Conservation (phyloP, 64 coral and sea anemone species). For the Pocillopora verrucosa region DNA sequence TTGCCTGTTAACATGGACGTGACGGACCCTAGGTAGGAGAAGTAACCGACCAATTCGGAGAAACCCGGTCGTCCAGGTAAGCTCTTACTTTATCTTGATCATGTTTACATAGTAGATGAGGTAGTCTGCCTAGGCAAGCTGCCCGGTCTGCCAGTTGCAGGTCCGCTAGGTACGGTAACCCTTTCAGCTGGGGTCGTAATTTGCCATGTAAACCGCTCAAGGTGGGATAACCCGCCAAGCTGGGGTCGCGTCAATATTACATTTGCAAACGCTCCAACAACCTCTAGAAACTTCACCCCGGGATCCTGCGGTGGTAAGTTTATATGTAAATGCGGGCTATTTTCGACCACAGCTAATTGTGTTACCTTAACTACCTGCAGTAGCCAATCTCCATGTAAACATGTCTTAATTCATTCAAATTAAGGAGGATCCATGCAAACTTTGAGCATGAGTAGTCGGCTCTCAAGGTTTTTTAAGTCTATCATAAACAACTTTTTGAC, state of each 20-base stretch:
- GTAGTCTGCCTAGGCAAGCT: neutral
- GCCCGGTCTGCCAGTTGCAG: neutral
- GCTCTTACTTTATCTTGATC: neutral
- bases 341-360: too few relatives aligned
- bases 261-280: neutral
- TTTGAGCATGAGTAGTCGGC: too few relatives aligned
- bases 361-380: too few relatives aligned
- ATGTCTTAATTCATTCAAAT: too few relatives aligned
- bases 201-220: neutral
- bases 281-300: neutral
- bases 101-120: neutral
- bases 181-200: neutral
- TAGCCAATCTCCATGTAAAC: too few relatives aligned
- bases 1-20: too few relatives aligned
- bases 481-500: too few relatives aligned
- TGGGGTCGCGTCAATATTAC: neutral
- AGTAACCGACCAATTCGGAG: too few relatives aligned
- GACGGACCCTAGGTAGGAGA: too few relatives aligned
- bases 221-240: neutral
- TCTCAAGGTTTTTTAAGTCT: too few relatives aligned
- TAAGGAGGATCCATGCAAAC: too few relatives aligned
- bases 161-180: neutral
- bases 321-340: neutral
- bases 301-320: neutral
- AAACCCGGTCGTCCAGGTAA: neutral